Percentiles rank a stretch among this genome's conserved stretches.
Conservation (phyloP, 2,888 invertebrate species). For the Xestia rhomboidea region DNA sequence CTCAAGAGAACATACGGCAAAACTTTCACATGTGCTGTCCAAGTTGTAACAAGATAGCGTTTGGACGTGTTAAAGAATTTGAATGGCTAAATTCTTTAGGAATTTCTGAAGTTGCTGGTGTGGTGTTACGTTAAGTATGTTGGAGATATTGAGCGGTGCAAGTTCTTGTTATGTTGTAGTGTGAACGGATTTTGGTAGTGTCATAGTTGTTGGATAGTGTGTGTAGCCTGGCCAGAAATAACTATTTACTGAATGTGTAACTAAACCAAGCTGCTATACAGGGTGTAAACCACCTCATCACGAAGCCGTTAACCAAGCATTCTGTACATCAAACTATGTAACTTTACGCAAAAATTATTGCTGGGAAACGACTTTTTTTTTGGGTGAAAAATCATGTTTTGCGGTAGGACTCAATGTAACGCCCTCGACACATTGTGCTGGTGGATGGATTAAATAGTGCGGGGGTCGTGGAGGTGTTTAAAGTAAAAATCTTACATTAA, state of each 20-base stretch:
- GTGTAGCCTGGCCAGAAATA: background rate
- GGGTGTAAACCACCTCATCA: too few species aligned
- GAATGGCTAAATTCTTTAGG: conserved; percentile 48
- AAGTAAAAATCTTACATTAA: too few species aligned
- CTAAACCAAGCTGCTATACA: background rate
- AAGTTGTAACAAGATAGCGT: conserved; percentile 69
- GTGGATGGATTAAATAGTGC: too few species aligned
- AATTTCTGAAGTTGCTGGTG: conserved; percentile 30
- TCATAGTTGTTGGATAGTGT: background rate
- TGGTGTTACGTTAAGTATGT: conserved; percentile 41
- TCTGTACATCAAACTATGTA: too few species aligned
- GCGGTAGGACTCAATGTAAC: too few species aligned
- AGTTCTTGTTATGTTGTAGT: conserved; percentile 11
- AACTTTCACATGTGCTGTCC: conserved; percentile 76
- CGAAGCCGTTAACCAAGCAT: too few species aligned
- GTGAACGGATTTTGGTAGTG: conserved; percentile 7
- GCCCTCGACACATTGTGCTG: too few species aligned
- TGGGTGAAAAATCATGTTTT: too few species aligned
- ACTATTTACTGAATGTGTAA: background rate
- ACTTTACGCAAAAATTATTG: too few species aligned
- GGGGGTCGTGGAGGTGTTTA: too few species aligned
- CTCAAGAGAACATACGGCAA: conserved; percentile 85
- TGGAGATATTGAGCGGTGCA: conserved; percentile 26
- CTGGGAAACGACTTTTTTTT: too few species aligned
- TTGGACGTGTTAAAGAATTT: conserved; percentile 63